These are phyloP conservation scores for Neosalanx taihuensis DNA, from an alignment of 2,797 vertebrate genomes.

Conservation along the genomic window DNA sequence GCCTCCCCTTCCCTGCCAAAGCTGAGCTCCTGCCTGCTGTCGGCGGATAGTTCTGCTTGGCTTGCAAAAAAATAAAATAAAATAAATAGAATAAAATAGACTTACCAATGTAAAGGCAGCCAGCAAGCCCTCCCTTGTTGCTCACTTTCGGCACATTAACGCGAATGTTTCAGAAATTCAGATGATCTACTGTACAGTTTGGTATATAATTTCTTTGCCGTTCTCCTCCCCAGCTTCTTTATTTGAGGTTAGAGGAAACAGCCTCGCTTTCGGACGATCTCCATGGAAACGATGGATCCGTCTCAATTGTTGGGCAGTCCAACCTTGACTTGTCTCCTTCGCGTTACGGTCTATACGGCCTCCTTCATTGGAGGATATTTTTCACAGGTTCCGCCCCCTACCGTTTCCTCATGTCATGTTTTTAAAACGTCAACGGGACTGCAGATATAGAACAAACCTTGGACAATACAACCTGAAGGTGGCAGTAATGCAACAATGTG, in stretches of 20 bases:
- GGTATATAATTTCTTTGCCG: constrained; percentile 20
- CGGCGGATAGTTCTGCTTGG: constrained; percentile 42
- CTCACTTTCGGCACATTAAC: constrained; percentile 67
- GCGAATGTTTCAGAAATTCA: constrained; percentile 14
- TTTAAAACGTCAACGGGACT: too few relatives aligned
- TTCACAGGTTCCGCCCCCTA: background rate
- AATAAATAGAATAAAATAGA: constrained; percentile 13
- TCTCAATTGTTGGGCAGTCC: background rate
- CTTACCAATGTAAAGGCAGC: constrained; percentile 71
- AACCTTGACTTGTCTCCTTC: background rate
- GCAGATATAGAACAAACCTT: too few relatives aligned
- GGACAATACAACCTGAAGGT: too few relatives aligned
- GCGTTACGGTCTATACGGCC: background rate
- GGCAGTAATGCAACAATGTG: too few relatives aligned
- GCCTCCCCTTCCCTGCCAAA: background rate
- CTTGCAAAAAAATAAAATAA: constrained; percentile 36
- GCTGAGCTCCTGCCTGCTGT: too few relatives aligned
- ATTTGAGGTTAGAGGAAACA: constrained; percentile 63
- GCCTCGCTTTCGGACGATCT: constrained; percentile 71
- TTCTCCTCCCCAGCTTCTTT: constrained; percentile 49
- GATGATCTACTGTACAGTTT: background rate
- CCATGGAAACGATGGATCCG: constrained; percentile 66
- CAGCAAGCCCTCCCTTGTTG: constrained; percentile 57
- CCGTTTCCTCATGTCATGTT: too few relatives aligned
- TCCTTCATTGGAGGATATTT: background rate